Evolutionary conservation across 2,888 invertebrate genomes (phyloP).

Genomic region (Gymnoscelis rufifasciata): DNA sequence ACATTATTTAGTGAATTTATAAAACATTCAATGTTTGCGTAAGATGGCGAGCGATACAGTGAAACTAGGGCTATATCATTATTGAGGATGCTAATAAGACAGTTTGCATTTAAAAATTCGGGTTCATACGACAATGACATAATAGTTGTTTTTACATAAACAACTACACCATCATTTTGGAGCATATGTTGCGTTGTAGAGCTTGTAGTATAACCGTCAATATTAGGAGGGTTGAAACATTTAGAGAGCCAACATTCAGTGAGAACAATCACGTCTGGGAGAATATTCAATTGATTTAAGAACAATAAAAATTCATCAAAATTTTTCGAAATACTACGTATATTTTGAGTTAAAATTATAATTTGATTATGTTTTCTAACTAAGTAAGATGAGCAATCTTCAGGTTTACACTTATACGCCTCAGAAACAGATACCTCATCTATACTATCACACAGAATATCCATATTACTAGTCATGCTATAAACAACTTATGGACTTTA

Average conservation of each 20-base stretch:
- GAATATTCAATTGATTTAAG: not conserved
- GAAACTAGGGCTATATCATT: not conserved
- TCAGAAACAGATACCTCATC: no score
- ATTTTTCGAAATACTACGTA: not conserved
- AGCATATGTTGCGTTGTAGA: not conserved
- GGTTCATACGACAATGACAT: not conserved
- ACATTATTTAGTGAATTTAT: not conserved
- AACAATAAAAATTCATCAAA: not conserved
- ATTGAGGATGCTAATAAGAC: not conserved
- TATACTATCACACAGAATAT: no score
- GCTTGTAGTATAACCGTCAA: not conserved
- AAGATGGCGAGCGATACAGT: not conserved
- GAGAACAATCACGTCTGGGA: no score
- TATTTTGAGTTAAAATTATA: not conserved
- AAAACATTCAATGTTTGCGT: not conserved
- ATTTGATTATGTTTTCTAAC: not conserved
- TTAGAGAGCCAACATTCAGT: no score
- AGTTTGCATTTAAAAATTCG: not conserved
- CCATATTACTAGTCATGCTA: no score
- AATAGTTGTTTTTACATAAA: not conserved
- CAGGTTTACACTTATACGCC: no score
- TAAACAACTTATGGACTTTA: no score
- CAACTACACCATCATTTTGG: conserved; percentile 1
- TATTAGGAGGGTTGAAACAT: no score
- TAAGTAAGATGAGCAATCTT: no score